Evolutionary conservation across 1,140 invertebrate species (phyloP), one percentile per base, ranked within the genome.

Genomic region (Papilio aristodemus): DNA sequence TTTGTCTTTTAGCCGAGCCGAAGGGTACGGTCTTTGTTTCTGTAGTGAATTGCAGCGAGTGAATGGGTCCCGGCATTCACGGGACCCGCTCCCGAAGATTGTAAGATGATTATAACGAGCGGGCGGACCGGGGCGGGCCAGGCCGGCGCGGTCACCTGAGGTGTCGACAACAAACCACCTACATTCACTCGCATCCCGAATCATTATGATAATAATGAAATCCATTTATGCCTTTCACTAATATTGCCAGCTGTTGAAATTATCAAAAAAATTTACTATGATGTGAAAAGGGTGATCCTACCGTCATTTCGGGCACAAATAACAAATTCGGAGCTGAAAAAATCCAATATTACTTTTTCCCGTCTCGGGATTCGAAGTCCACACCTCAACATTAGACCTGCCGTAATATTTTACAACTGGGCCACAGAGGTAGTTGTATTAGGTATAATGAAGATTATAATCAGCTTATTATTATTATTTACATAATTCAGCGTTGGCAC

Each of bases 1-100:
- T 89, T 91, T 85, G 74, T 87, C 83, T 88, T 90, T 91, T 79
- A 84, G 71, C 69, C 79, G 82, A 73, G 46, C 76, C 76, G 80
- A 86, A 89, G 86, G 87, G 87, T 87, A 87, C 77, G 82, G 72
- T 83, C 73, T 89, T 91, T 91, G 89, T 89, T 89, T 89, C 79
- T 87, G 75, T 80, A 75, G 75, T 84, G 89, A 86, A 91, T 91
- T 86, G 86, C 77, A 79, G 68, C 71, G 72, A 76, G 79, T 89
- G 87, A 91, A 89, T 87, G 81, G 84, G 79, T 80, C 74, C 72
- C 73, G 76, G 78, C 76, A 83, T 89, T 85, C 79, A 84, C 77
- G 74, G 76, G 73, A 73, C 81, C 72, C 71, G 75, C 77, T 76
- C 80, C 85, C 80, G 73, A 77, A 89, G 86, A 87, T 89, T 77